Conservation (phyloP, 2,797 vertebrate species). For the Urosaurus nigricauda region DNA sequence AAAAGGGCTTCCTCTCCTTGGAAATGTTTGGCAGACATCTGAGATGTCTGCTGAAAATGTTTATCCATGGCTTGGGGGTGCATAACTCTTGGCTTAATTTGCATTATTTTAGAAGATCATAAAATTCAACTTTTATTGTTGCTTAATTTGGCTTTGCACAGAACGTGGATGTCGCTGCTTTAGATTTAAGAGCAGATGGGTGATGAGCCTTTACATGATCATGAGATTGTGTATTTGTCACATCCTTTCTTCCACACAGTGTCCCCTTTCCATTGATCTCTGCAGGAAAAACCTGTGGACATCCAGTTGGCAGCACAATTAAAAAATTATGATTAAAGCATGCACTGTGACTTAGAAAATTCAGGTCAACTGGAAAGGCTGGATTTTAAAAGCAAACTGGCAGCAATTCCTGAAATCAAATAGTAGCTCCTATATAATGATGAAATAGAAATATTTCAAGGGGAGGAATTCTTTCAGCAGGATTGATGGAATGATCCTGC, state of each 20-base stretch:
- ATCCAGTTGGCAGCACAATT: background rate
- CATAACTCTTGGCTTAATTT: background rate
- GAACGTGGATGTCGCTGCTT: background rate
- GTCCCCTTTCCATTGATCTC: background rate
- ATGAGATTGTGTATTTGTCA: too few relatives aligned
- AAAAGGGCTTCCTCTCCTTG: background rate
- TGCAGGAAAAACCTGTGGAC: background rate
- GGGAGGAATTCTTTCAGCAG: too few relatives aligned
- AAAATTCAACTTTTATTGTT: background rate
- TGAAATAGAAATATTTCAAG: too few relatives aligned
- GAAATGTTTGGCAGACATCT: too few relatives aligned
- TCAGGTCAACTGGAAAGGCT: too few relatives aligned
- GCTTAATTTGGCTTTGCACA: background rate
- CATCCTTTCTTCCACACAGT: background rate
- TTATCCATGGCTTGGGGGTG: too few relatives aligned
- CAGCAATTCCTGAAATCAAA: too few relatives aligned
- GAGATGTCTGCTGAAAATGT: background rate
- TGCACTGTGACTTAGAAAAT: too few relatives aligned
- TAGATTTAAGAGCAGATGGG: background rate
- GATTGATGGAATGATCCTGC: too few relatives aligned
- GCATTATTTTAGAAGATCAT: background rate
- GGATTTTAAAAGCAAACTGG: too few relatives aligned
- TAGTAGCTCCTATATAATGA: too few relatives aligned
- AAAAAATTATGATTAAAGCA: background rate
- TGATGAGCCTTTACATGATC: background rate